Evolutionary conservation across 1,140 invertebrate genomes (phyloP), one percentile per base, ranked within the genome.

Genomic region (Cydia amplana): DNA sequence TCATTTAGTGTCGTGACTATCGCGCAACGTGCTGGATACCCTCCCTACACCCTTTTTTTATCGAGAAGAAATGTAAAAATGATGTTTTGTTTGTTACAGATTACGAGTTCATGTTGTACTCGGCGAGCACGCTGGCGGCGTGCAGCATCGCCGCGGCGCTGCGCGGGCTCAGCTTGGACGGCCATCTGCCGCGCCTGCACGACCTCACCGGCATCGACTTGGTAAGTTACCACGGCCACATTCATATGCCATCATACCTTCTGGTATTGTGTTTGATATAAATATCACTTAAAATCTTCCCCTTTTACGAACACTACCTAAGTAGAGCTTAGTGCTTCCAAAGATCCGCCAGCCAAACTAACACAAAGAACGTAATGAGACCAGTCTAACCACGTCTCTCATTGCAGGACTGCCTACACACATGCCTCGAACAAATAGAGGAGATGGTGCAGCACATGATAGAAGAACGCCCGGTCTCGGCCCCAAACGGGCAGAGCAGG

Each of bases 111-210:
- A 96, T 96, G 18, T 94, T 96, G 91, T 97, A 97, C 88, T 95
- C 97, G 55, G 96, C 97, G 14, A 98, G 97, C 83, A 97, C 97
- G 86, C 96, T 98, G 72, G 97, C 97, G 25, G 96, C 96, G 12
- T 96, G 97, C 36, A 96, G 96, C 86, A 95, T 98, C 64, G 96
- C 96, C 1, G 96, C 97, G 16, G 97, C 97, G 43, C 93, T 98
- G 28, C 95, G 95, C 78, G 97, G 97, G 2, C 83, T 94, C 96
- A 75, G 95, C 94, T 82, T 96, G 94, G 96, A 95, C 94, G 90
- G 94, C 91, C 81, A 94, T 28, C 88, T 97, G 60, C 85, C 94
- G 73, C 94, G 94, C 74, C 93, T 98, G 40, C 95, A 96, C 74
- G 93, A 94, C 76, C 95, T 97, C 81, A 97, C 96, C 23, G 94